phyloP scores from a whole-genome alignment of 2,888 invertebrate species.

The Holacanthella duospinosa region DNA sequence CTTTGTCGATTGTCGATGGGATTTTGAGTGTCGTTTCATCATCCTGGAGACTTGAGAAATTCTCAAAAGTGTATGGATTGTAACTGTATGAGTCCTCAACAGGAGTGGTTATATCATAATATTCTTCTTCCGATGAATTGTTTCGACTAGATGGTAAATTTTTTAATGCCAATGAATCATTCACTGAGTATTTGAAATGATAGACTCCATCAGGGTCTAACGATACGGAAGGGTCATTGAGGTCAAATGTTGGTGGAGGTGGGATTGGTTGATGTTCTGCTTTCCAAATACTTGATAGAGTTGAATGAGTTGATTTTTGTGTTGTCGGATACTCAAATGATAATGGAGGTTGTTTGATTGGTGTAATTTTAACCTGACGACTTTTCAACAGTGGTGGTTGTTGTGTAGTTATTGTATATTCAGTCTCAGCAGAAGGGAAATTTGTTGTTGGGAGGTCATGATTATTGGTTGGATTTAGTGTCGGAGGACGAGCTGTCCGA shows the following conservation, averaged over 20 bases:
- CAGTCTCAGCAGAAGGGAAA: background rate
- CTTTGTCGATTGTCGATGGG: background rate
- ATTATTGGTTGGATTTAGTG: background rate
- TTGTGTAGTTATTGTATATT: background rate
- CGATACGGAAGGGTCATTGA: no score
- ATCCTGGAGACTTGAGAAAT: no score
- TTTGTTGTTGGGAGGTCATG: background rate
- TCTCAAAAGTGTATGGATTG: no score
- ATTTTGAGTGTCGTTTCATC: background rate
- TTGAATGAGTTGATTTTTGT: conserved; percentile 7
- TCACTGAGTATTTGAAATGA: conserved; percentile 16
- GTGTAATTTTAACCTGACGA: background rate
- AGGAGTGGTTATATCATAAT: conserved; percentile 23
- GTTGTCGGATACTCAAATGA: background rate
- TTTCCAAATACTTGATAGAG: no score
- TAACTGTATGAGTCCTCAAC: no score
- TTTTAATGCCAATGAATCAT: background rate
- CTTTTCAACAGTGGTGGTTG: background rate
- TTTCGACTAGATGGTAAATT: background rate
- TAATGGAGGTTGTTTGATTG: background rate
- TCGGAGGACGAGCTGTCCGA: background rate
- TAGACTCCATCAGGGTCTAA: conserved; percentile 18
- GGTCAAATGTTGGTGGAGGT: conserved; percentile 21
- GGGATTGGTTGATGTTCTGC: conserved; percentile 10
- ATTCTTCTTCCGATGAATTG: conserved; percentile 16